A percentile compares a stretch with the other conserved stretches of the same genome.
These are phyloP conservation scores for Caerostris darwini DNA, from an alignment of 1,140 invertebrate species.

Conservation along the genomic window DNA sequence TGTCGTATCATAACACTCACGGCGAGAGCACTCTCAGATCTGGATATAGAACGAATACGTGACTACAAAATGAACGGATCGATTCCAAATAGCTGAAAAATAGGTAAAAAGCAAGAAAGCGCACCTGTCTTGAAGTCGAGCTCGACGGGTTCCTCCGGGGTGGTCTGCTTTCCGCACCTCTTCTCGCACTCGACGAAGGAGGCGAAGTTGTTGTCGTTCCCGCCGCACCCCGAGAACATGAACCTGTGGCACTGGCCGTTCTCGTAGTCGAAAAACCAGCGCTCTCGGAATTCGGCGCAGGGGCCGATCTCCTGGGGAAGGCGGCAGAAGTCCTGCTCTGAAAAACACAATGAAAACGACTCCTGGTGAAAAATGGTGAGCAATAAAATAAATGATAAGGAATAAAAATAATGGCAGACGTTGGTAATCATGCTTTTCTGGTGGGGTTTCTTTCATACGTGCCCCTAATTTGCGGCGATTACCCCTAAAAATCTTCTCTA, in stretches of 20 bases:
- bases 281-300: constrained; percentile 86
- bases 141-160: neutral
- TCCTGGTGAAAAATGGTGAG: too few species aligned
- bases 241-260: constrained; percentile 92
- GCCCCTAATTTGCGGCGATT: too few species aligned
- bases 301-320: constrained; percentile 86
- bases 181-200: constrained; percentile 89
- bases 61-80: too few species aligned
- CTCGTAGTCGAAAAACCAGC: constrained; percentile 89
- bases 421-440: too few species aligned
- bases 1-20: too few species aligned
- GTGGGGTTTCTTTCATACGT: too few species aligned
- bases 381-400: neutral
- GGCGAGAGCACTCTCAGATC: too few species aligned
- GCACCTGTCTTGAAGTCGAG: constrained; percentile 59
- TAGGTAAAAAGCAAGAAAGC: too few species aligned
- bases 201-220: constrained; percentile 93
- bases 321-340: constrained; percentile 85
- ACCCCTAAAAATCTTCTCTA: too few species aligned
- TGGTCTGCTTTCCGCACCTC: constrained; percentile 85
- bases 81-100: neutral
- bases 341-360: neutral
- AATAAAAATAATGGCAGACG: too few species aligned
- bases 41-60: too few species aligned
- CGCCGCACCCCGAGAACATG: constrained; percentile 90